Evolutionary conservation across 2,888 invertebrate species (phyloP).

Genomic region (Hemicrepidius hirtus): DNA sequence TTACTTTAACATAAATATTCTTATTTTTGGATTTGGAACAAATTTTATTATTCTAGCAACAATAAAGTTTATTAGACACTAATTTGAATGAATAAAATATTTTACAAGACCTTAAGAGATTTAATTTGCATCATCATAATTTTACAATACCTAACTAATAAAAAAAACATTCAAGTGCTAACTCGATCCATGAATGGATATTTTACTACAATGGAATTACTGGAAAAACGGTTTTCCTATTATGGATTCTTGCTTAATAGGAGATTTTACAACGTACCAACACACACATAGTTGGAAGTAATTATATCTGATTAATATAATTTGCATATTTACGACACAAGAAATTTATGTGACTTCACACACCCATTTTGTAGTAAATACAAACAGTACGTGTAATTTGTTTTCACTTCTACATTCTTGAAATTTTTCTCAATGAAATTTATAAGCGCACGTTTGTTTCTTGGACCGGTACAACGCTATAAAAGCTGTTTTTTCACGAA

Average conservation of each 20-base stretch:
- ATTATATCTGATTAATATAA: conserved; percentile 42
- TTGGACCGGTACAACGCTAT: conserved; percentile 1
- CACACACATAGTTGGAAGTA: conserved; percentile 23
- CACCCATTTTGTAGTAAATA: conserved; percentile 39
- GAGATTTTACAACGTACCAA: conserved; percentile 10
- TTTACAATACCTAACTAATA: too few species aligned
- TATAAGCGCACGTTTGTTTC: not conserved
- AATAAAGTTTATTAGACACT: too few species aligned
- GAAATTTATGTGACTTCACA: conserved; percentile 37
- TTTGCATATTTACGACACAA: conserved; percentile 42
- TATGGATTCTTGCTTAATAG: conserved; percentile 2
- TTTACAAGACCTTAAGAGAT: too few species aligned
- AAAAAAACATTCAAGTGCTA: not conserved
- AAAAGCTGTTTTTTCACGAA: conserved; percentile 22
- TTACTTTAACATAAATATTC: too few species aligned
- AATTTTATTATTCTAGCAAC: too few species aligned
- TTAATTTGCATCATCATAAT: too few species aligned
- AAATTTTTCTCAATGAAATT: conserved; percentile 26
- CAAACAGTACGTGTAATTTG: conserved; percentile 39
- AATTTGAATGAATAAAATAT: too few species aligned
- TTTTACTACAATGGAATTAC: not conserved
- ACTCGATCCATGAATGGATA: not conserved
- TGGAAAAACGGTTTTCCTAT: not conserved
- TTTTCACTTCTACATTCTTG: conserved; percentile 42
- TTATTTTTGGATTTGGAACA: too few species aligned